These are phyloP conservation scores for Meloidogyne exigua DNA, from an alignment of 1,140 invertebrate genomes.

Conservation along the genomic window DNA sequence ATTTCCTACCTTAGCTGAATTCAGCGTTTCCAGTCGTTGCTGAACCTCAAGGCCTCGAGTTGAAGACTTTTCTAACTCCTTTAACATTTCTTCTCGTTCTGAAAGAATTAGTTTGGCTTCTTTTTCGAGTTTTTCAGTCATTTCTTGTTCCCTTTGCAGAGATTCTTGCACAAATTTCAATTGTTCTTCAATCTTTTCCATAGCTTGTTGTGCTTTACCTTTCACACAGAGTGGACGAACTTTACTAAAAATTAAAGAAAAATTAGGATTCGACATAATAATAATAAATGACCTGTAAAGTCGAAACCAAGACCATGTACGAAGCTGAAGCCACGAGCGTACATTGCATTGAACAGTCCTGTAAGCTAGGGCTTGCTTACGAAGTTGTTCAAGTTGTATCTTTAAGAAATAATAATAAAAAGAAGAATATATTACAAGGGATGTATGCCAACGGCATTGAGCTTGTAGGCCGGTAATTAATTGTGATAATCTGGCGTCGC, in stretches of 20 bases:
- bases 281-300: conserved; percentile 28
- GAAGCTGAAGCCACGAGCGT: conserved; percentile 92
- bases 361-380: conserved; percentile 75
- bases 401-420: conserved; percentile 25
- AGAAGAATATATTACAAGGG: conserved; percentile 1
- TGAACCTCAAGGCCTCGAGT: conserved; percentile 38
- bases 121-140: conserved; percentile 96
- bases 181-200: conserved; percentile 90
- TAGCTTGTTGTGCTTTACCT: conserved; percentile 70
- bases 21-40: conserved; percentile 34
- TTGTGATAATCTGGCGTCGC: conserved; percentile 93
- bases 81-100: conserved; percentile 69
- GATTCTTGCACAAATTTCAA: conserved; percentile 81
- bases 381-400: conserved; percentile 45
- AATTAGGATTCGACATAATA: not conserved
- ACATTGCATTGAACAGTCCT: conserved; percentile 97
- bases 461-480: conserved; percentile 95
- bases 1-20: conserved; percentile 28
- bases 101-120: conserved; percentile 89
- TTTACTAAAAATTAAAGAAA: not conserved
- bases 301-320: conserved; percentile 78
- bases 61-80: conserved; percentile 39
- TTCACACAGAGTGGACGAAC: conserved; percentile 42
- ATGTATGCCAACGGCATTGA: conserved; percentile 57
- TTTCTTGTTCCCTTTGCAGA: conserved; percentile 82